Evolutionary conservation across 2,113 vertebrate genomes (phyloP).

Genomic region (Columbina picui): DNA sequence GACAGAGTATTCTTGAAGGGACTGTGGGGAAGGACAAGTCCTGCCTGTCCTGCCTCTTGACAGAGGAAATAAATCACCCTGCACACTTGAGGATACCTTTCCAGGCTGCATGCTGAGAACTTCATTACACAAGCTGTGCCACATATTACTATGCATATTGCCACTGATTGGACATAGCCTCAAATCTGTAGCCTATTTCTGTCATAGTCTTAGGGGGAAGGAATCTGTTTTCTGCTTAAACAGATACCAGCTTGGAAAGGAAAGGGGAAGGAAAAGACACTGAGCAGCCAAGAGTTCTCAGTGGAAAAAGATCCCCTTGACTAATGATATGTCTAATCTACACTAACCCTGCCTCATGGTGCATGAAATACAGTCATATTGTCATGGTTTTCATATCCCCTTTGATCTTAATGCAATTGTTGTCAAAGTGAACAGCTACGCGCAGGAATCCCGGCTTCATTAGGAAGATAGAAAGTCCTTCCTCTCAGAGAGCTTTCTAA

Average conservation of each 20-base stretch:
- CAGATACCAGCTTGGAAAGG: conserved; percentile 74
- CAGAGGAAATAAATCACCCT: conserved; percentile 98
- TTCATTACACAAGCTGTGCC: conserved; percentile 98
- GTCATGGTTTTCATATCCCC: conserved; percentile 48
- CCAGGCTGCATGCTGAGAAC: conserved; percentile 96
- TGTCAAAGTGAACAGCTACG: conserved; percentile 49
- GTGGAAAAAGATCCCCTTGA: conserved; percentile 65
- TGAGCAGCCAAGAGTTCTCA: conserved; percentile 65
- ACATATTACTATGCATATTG: conserved; percentile 97
- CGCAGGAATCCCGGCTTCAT: conserved; percentile 10
- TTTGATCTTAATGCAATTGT: conserved; percentile 62
- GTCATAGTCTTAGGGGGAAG: conserved; percentile 85
- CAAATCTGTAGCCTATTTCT: conserved; percentile 91
- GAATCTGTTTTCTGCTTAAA: conserved; percentile 85
- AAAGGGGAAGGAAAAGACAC: conserved; percentile 64
- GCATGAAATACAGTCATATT: conserved; percentile 59
- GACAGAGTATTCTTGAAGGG: conserved; percentile 83
- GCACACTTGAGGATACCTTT: conserved; percentile 97
- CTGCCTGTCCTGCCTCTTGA: conserved; percentile 96
- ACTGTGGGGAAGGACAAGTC: conserved; percentile 92
- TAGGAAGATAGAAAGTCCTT: conserved; percentile 44
- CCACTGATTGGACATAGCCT: conserved; percentile 87
- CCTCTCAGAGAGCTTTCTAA: neutral
- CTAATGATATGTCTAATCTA: conserved; percentile 72
- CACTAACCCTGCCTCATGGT: conserved; percentile 47